phyloP scores from a whole-genome alignment of 2,113 vertebrate species.

The Ictidomys tridecemlineatus region DNA sequence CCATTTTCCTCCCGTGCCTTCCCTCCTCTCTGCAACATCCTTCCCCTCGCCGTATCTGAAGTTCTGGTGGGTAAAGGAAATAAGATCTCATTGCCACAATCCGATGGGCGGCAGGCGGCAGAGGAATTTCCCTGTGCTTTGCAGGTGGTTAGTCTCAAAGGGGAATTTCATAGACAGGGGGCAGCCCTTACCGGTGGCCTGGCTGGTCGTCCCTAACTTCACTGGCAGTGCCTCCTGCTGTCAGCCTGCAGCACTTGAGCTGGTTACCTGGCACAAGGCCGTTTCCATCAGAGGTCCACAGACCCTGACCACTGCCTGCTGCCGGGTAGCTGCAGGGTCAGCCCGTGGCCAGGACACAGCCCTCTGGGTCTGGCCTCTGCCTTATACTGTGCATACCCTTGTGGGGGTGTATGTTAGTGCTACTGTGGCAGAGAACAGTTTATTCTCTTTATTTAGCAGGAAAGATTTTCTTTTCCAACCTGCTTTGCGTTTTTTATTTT shows the following conservation, averaged over 20 bases:
- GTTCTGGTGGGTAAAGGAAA: not conserved
- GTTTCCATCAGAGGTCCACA: not conserved
- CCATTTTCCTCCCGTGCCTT: not conserved
- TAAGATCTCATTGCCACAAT: not conserved
- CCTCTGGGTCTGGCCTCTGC: fast-evolving
- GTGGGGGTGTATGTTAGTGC: fast-evolving
- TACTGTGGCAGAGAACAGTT: not conserved
- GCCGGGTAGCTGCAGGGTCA: fast-evolving
- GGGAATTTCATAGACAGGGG: not conserved
- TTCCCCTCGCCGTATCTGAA: not conserved
- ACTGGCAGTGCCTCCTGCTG: not conserved
- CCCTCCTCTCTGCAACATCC: not conserved
- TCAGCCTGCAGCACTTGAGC: not conserved
- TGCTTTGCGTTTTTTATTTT: not conserved
- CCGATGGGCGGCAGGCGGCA: not conserved
- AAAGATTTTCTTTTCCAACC: not conserved
- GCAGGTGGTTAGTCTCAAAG: not conserved
- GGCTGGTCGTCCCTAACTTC: not conserved
- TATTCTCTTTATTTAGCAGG: no score
- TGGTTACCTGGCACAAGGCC: not conserved
- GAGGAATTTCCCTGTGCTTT: not conserved
- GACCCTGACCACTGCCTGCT: not conserved
- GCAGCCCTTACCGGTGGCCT: not conserved
- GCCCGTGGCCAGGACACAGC: not conserved
- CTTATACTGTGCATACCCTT: fast-evolving